Evolutionary conservation across 2,797 vertebrate genomes (phyloP).

Genomic region (Characodon lateralis): DNA sequence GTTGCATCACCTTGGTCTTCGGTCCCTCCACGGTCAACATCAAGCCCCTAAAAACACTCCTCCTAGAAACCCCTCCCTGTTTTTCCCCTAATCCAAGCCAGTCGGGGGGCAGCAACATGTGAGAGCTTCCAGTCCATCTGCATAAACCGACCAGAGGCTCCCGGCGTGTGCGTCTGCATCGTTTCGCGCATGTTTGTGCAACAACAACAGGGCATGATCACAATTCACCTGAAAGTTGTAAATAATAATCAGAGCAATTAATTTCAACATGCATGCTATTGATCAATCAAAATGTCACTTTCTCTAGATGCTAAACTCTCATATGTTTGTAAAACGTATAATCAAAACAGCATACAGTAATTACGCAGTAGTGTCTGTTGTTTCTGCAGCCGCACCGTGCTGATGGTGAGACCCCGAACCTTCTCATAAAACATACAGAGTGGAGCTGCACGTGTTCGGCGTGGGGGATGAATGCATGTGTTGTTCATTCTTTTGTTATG

Average conservation of each 20-base stretch:
- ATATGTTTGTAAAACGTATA: not conserved
- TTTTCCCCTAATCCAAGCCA: not conserved
- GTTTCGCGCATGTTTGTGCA: not conserved
- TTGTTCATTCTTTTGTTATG: conserved; percentile 39
- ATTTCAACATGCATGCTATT: not conserved
- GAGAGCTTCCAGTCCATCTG: conserved; percentile 2
- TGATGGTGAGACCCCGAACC: not conserved
- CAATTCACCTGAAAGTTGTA: not conserved
- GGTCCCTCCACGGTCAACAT: conserved; percentile 11
- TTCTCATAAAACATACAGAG: not conserved
- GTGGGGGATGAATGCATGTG: conserved; percentile 2
- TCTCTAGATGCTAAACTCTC: not conserved
- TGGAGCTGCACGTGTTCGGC: conserved; percentile 24
- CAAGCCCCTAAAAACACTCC: conserved; percentile 11
- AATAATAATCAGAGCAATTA: not conserved
- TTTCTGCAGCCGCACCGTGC: not conserved
- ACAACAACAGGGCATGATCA: too few relatives aligned
- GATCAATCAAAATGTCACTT: not conserved
- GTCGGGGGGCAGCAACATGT: conserved; percentile 13
- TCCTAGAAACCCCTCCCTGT: conserved; percentile 50
- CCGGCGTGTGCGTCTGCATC: not conserved
- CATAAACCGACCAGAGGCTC: conserved; percentile 6
- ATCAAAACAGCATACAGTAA: not conserved
- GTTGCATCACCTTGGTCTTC: conserved; percentile 63
- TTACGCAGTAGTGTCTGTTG: not conserved